A percentile compares a stretch with the other conserved stretches of the same genome.
Evolutionary conservation across 2,888 invertebrate species (phyloP).

Genomic region (Apamea epomidion): DNA sequence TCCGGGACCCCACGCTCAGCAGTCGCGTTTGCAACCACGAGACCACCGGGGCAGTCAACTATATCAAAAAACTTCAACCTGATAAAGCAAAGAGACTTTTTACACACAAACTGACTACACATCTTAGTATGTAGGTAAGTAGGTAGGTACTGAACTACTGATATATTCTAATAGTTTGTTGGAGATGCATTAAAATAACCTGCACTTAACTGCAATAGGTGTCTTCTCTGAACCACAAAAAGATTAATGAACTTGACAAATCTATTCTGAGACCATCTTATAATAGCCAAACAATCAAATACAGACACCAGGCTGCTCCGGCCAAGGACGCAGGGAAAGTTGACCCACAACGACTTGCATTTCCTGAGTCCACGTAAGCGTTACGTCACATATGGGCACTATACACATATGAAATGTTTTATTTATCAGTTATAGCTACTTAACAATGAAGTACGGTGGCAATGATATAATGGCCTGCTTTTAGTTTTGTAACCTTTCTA

Average conservation of each 20-base stretch:
- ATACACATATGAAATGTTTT: constrained; percentile 55
- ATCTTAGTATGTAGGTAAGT: too few relatives aligned
- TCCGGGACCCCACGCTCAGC: too few relatives aligned
- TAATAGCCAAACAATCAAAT: neutral
- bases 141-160: too few relatives aligned
- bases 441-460: constrained; percentile 7
- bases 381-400: constrained; percentile 32
- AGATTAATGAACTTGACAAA: neutral
- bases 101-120: too few relatives aligned
- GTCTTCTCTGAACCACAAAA: neutral
- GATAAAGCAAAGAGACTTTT: too few relatives aligned
- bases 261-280: neutral
- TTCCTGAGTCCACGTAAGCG: constrained; percentile 47
- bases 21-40: too few relatives aligned
- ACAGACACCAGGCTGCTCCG: neutral
- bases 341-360: constrained; percentile 46
- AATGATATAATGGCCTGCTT: constrained; percentile 38
- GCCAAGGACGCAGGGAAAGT: constrained; percentile 58
- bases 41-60: too few relatives aligned
- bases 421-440: constrained; percentile 55
- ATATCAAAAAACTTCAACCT: too few relatives aligned
- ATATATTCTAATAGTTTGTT: too few relatives aligned
- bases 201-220: too few relatives aligned
- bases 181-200: too few relatives aligned
- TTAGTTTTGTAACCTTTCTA: neutral